phyloP scores from a whole-genome alignment of 1,140 invertebrate species.

The Aphelenchoides besseyi region DNA sequence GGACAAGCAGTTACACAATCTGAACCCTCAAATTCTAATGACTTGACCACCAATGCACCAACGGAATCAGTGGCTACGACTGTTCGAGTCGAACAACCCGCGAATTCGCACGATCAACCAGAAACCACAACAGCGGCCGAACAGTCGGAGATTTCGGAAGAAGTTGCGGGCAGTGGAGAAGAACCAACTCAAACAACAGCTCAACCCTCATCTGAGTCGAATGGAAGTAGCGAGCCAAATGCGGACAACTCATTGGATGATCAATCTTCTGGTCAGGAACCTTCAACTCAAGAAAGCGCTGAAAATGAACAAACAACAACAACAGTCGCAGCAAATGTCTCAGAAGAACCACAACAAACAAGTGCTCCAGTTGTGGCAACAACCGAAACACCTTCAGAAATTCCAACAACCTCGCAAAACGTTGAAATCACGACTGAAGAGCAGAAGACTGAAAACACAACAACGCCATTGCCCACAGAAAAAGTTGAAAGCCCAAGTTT shows the following conservation, averaged over 20 bases:
- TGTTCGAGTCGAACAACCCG: not conserved
- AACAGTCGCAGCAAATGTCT: not conserved
- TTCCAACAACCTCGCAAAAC: not conserved
- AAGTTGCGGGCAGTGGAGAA: not conserved
- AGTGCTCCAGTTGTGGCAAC: not conserved
- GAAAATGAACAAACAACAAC: conserved; percentile 14
- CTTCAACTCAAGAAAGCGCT: not conserved
- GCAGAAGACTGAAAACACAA: not conserved
- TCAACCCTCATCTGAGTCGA: not conserved
- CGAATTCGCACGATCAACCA: not conserved
- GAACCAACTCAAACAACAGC: not conserved
- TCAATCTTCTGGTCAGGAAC: conserved; percentile 3
- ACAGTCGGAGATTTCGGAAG: conserved; percentile 12
- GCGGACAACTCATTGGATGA: conserved; percentile 4
- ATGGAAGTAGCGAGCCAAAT: not conserved
- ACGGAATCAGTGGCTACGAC: not conserved
- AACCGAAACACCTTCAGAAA: not conserved
- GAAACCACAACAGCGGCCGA: not conserved
- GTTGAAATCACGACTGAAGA: not conserved
- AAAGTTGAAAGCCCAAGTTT: no score
- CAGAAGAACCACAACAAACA: not conserved
- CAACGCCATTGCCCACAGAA: no score
- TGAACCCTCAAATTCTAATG: not conserved
- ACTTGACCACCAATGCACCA: not conserved
- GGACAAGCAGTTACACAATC: not conserved